Conservation (phyloP, 2,797 vertebrate genomes). For the Anguilla megastoma region DNA sequence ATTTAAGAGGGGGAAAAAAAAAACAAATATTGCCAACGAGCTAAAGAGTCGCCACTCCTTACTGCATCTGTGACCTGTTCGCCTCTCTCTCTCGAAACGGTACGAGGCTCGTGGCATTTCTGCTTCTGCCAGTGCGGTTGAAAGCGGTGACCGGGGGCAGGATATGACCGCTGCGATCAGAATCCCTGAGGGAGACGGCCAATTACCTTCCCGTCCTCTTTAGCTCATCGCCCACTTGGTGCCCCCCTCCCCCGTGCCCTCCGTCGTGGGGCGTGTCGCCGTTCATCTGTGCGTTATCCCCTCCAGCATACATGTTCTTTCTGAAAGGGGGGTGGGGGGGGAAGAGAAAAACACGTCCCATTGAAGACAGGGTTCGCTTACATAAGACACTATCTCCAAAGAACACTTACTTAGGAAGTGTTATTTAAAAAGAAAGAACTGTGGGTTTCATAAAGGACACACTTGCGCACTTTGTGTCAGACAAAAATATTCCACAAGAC, state of each 20-base stretch:
- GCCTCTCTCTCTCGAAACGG: neutral
- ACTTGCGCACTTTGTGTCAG: neutral
- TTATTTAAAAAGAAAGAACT: neutral
- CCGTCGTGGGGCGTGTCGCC: constrained; percentile 86
- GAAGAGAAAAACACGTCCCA: constrained; percentile 16
- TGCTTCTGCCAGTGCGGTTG: neutral
- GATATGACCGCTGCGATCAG: neutral
- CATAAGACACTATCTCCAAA: neutral
- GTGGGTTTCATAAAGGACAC: neutral
- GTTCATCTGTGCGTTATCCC: constrained; percentile 91
- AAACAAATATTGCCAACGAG: neutral
- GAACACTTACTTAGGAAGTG: neutral
- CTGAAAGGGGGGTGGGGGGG: constrained; percentile 57
- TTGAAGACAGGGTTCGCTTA: neutral
- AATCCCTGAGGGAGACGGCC: neutral
- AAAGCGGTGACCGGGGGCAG: neutral
- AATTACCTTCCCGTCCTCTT: constrained; percentile 86
- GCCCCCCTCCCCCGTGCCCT: constrained; percentile 84
- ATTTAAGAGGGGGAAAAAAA: neutral
- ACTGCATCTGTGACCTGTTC: neutral
- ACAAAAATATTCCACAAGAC: neutral
- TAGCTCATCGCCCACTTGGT: constrained; percentile 83
- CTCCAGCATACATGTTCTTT: constrained; percentile 93
- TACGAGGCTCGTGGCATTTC: neutral
- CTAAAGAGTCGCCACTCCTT: neutral